A percentile compares a stretch with the other conserved stretches of the same genome.
Evolutionary conservation across 2,797 vertebrate species (phyloP).

Genomic region (Enoplosus armatus): DNA sequence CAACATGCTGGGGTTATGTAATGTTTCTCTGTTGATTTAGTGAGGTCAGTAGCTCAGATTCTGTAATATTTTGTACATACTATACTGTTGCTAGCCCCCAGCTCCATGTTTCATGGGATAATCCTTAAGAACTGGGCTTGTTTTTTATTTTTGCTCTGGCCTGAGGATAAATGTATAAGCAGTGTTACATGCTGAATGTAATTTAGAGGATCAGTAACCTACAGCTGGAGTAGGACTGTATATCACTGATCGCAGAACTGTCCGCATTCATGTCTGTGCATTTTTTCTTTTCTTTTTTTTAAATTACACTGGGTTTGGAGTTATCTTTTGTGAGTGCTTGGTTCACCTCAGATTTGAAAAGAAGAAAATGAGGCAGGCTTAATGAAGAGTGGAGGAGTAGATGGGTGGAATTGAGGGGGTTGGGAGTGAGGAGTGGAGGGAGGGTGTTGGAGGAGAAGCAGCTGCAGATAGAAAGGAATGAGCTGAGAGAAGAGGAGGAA

Average conservation of each 20-base stretch:
- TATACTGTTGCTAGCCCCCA: slow-evolving; percentile 19
- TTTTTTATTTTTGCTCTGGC: slow-evolving; percentile 42
- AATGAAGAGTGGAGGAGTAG: slow-evolving; percentile 43
- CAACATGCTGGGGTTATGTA: slow-evolving; percentile 32
- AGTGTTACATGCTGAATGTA: slow-evolving; percentile 59
- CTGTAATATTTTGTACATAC: slow-evolving; percentile 50
- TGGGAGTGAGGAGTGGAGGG: slow-evolving; percentile 8
- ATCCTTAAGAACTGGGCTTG: slow-evolving; percentile 55
- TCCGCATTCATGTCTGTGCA: not conserved
- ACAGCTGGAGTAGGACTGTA: slow-evolving; percentile 31
- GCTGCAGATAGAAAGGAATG: slow-evolving; percentile 54
- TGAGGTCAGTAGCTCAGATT: slow-evolving; percentile 44
- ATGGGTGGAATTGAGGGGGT: slow-evolving; percentile 37
- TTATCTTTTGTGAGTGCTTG: not conserved
- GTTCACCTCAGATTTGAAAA: slow-evolving; percentile 39
- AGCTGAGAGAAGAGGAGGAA: slow-evolving; percentile 62
- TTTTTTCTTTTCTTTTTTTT: slow-evolving; percentile 22
- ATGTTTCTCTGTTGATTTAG: slow-evolving; percentile 38
- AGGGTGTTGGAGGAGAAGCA: slow-evolving; percentile 49
- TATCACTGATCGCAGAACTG: slow-evolving; percentile 22
- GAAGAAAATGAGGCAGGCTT: slow-evolving; percentile 43
- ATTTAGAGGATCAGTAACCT: slow-evolving; percentile 58
- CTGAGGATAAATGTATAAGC: slow-evolving; percentile 53
- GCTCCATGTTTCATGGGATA: slow-evolving; percentile 63
- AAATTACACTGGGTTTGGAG: slow-evolving; percentile 8